Conservation (phyloP, 2,888 invertebrate genomes). For the Ophioninae sp. region DNA sequence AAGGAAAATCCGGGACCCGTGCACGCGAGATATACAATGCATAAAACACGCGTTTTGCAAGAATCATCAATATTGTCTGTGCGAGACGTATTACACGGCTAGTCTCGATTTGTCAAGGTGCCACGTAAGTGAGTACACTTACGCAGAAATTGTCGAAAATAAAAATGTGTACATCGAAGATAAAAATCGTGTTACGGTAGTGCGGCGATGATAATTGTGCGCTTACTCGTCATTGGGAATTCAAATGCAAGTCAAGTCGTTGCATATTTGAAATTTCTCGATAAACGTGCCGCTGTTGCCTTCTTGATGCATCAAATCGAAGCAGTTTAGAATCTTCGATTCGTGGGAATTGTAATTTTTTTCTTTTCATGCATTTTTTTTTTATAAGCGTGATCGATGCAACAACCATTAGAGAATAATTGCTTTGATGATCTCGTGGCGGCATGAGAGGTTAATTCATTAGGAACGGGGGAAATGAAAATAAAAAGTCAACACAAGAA, state of each 20-base stretch:
- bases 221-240: not conserved
- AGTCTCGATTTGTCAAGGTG: slow-evolving; percentile 67
- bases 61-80: slow-evolving; percentile 67
- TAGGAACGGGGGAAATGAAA: not conserved
- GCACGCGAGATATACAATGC: slow-evolving; percentile 70
- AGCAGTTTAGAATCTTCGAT: not conserved
- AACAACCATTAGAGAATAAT: not conserved
- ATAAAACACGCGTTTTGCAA: slow-evolving; percentile 70
- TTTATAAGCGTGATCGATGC: not conserved
- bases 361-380: not conserved
- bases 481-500: not conserved
- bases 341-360: not conserved
- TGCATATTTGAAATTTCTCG: not conserved
- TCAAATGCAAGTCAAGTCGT: not conserved
- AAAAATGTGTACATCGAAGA: not conserved
- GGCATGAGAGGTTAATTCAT: not conserved
- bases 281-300: not conserved
- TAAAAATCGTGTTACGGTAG: too few relatives aligned
- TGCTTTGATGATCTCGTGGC: not conserved
- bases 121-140: slow-evolving; percentile 71
- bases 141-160: too few relatives aligned
- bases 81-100: slow-evolving; percentile 69
- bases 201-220: not conserved
- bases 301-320: not conserved
- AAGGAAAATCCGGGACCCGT: slow-evolving; percentile 64